A percentile compares a stretch with the other conserved stretches of the same genome.
Conservation (phyloP, 35 echinoderm and acorn worm genomes). For the Apostichopus parvimensis region DNA sequence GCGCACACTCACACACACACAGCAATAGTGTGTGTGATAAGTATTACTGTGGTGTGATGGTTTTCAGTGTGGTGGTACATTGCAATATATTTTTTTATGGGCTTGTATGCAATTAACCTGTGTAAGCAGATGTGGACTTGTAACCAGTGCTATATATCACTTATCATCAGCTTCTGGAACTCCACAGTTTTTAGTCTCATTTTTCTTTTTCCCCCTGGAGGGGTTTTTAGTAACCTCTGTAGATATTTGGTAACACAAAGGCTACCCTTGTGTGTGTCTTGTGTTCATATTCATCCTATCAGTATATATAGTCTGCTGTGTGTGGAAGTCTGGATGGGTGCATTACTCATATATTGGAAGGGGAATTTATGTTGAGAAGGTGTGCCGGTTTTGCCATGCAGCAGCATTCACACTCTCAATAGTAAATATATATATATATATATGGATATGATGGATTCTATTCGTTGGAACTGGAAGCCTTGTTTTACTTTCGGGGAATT, state of each 20-base stretch:
- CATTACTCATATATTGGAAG: not conserved
- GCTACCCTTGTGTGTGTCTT: constrained; percentile 23
- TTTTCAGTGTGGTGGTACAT: not conserved
- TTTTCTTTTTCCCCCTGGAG: constrained; percentile 21
- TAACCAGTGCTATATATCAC: too few relatives aligned
- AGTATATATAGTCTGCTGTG: not conserved
- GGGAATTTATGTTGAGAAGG: not conserved
- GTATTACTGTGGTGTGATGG: not conserved
- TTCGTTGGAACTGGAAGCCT: too few relatives aligned
- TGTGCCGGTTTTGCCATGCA: not conserved
- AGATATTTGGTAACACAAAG: not conserved
- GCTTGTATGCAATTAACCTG: not conserved
- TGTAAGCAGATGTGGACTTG: not conserved
- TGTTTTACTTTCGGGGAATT: too few relatives aligned
- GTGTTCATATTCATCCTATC: not conserved
- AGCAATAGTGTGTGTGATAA: not conserved
- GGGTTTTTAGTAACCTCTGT: not conserved
- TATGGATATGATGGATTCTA: too few relatives aligned
- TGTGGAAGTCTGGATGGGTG: not conserved
- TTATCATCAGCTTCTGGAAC: not conserved
- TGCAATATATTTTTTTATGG: too few relatives aligned
- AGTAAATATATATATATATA: too few relatives aligned
- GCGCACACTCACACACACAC: not conserved
- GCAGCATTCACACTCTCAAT: too few relatives aligned
- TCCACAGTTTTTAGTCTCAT: not conserved